phyloP scores from a whole-genome alignment of 2,888 invertebrate genomes.

The Lepidocyrtoides sp. region DNA sequence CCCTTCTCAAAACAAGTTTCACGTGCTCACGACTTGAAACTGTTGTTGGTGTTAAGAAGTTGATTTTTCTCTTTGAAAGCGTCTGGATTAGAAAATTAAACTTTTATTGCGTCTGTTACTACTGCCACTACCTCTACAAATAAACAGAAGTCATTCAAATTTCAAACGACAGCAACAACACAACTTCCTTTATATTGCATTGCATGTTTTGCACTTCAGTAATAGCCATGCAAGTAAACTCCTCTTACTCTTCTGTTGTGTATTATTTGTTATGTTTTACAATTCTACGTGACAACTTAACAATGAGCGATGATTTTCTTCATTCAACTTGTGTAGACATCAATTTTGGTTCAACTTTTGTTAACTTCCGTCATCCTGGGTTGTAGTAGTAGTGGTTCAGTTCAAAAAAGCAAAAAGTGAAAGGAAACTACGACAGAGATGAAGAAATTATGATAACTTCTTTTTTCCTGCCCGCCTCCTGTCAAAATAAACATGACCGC shows the following conservation, averaged over 20 bases:
- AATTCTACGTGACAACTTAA: slow-evolving; percentile 42
- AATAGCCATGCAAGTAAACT: neutral
- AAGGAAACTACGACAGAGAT: neutral
- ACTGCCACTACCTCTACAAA: neutral
- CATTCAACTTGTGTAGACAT: slow-evolving; percentile 34
- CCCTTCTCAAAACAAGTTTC: neutral
- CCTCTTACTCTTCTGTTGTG: neutral
- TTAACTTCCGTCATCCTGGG: slow-evolving; percentile 25
- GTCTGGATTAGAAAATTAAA: slow-evolving; percentile 26
- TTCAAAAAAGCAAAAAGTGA: neutral
- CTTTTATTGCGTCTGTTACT: slow-evolving; percentile 20
- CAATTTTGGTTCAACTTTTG: slow-evolving; percentile 39
- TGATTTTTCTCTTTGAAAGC: neutral
- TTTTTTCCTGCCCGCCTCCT: slow-evolving; percentile 50
- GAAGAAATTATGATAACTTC: slow-evolving; percentile 65
- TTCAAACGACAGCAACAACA: neutral
- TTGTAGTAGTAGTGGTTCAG: neutral
- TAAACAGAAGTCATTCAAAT: slow-evolving; percentile 2
- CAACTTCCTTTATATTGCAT: neutral
- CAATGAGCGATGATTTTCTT: slow-evolving; percentile 52
- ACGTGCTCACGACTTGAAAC: neutral
- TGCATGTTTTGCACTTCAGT: neutral
- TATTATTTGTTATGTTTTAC: slow-evolving; percentile 50
- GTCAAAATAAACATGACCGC: slow-evolving; percentile 61
- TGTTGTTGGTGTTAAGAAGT: neutral